Percentiles rank a stretch among this genome's conserved stretches.
phyloP scores from a whole-genome alignment of 2,113 vertebrate species.

The Thamnaconus septentrionalis region DNA sequence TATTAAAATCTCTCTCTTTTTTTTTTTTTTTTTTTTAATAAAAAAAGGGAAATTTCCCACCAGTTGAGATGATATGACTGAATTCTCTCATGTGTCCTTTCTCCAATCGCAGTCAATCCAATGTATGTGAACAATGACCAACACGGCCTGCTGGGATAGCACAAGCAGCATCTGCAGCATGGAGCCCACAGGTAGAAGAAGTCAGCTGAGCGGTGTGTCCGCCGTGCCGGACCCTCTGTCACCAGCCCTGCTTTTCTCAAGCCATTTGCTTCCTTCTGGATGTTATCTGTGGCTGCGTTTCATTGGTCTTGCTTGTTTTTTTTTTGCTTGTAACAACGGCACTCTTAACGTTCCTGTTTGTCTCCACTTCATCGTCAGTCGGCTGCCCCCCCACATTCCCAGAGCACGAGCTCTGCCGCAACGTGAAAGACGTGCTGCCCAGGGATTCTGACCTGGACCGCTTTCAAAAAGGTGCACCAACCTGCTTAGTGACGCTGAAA shows the following conservation, averaged over 20 bases:
- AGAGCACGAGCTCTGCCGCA: constrained; percentile 86
- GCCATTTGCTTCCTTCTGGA: too few relatives aligned
- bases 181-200: constrained; percentile 68
- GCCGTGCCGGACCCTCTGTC: too few relatives aligned
- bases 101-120: constrained; percentile 28
- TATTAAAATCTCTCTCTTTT: too few relatives aligned
- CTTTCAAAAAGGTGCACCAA: constrained; percentile 78
- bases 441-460: constrained; percentile 78
- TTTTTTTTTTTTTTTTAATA: too few relatives aligned
- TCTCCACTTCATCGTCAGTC: constrained; percentile 17
- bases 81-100: constrained; percentile 7
- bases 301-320: too few relatives aligned
- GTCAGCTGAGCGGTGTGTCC: background rate
- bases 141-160: constrained; percentile 54
- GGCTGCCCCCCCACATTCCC: constrained; percentile 61
- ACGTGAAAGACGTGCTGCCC: constrained; percentile 84
- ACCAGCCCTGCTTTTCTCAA: too few relatives aligned
- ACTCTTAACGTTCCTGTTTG: background rate
- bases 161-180: constrained; percentile 42
- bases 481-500: too few relatives aligned
- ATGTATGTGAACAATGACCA: constrained; percentile 53
- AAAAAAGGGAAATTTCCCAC: too few relatives aligned
- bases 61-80: background rate
- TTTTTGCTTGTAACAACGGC: too few relatives aligned
- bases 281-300: too few relatives aligned